These are phyloP conservation scores for Nebria salina DNA, from an alignment of 2,888 invertebrate species.

Conservation along the genomic window DNA sequence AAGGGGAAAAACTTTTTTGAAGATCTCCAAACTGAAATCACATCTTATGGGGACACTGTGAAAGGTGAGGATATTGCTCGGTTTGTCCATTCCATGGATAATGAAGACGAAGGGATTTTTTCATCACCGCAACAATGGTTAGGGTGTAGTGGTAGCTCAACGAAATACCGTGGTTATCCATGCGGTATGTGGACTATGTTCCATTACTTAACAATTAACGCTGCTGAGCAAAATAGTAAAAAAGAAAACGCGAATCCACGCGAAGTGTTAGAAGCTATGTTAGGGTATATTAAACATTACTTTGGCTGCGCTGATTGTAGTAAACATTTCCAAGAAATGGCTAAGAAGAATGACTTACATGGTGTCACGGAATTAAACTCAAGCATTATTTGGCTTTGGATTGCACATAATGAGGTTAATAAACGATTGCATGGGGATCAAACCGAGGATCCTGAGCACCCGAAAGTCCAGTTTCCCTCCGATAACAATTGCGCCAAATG, in stretches of 20 bases:
- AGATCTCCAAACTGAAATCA: conserved; percentile 68
- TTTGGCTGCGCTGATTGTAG: conserved; percentile 94
- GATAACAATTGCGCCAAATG: conserved; percentile 75
- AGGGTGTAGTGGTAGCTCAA: conserved; percentile 83
- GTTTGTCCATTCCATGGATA: conserved; percentile 67
- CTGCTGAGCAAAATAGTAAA: conserved; percentile 62
- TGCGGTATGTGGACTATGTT: conserved; percentile 96
- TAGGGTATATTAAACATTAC: conserved; percentile 89
- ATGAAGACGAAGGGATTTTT: conserved; percentile 67
- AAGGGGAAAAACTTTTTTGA: conserved; percentile 74
- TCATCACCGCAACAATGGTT: conserved; percentile 71
- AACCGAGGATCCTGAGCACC: conserved; percentile 90
- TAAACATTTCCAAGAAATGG: conserved; percentile 89
- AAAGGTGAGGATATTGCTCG: conserved; percentile 70
- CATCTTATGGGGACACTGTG: conserved; percentile 64
- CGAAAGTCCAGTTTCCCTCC: conserved; percentile 90
- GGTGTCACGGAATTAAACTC: conserved; percentile 77
- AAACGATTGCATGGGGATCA: conserved; percentile 82
- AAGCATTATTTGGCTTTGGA: conserved; percentile 92
- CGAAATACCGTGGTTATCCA: conserved; percentile 84
- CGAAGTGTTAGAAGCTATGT: conserved; percentile 82
- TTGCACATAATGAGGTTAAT: conserved; percentile 93
- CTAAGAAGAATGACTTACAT: conserved; percentile 73
- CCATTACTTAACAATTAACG: conserved; percentile 88
- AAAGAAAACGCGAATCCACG: conserved; percentile 64